These are phyloP conservation scores for Plotosus lineatus DNA, from an alignment of 2,113 vertebrate genomes.

Conservation along the genomic window DNA sequence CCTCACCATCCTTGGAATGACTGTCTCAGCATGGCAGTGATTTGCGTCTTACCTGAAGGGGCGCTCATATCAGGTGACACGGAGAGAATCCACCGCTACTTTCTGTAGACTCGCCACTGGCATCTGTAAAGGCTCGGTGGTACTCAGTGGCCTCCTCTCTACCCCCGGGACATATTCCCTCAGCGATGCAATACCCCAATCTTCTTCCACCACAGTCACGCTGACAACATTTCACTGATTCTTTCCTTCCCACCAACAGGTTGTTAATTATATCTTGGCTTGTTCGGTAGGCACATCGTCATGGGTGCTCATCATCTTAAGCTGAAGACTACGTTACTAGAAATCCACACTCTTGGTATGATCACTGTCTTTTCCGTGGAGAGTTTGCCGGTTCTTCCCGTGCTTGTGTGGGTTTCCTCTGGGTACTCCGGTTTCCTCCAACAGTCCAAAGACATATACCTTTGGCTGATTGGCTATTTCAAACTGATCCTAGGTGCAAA, in stretches of 20 bases:
- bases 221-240: conserved; percentile 29
- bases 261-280: conserved; percentile 32
- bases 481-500: too few relatives aligned
- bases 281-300: not conserved
- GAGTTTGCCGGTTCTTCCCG: too few relatives aligned
- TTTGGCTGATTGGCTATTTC: too few relatives aligned
- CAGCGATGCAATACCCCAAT: not conserved
- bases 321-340: not conserved
- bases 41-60: conserved; percentile 9
- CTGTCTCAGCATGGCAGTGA: not conserved
- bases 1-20: conserved; percentile 10
- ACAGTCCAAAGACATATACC: too few relatives aligned
- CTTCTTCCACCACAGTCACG: not conserved
- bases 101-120: conserved; percentile 5
- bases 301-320: conserved; percentile 5
- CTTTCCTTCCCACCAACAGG: conserved; percentile 30
- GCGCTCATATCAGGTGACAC: conserved; percentile 9
- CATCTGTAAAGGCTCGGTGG: not conserved
- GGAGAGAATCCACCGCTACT: not conserved
- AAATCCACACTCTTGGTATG: conserved; percentile 1
- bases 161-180: not conserved
- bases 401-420: too few relatives aligned
- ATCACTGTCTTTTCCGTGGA: not conserved
- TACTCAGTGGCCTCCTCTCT: not conserved
- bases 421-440: too few relatives aligned